phyloP scores from a whole-genome alignment of 2,888 invertebrate genomes.

The Sinopyrophorus schimmeli region DNA sequence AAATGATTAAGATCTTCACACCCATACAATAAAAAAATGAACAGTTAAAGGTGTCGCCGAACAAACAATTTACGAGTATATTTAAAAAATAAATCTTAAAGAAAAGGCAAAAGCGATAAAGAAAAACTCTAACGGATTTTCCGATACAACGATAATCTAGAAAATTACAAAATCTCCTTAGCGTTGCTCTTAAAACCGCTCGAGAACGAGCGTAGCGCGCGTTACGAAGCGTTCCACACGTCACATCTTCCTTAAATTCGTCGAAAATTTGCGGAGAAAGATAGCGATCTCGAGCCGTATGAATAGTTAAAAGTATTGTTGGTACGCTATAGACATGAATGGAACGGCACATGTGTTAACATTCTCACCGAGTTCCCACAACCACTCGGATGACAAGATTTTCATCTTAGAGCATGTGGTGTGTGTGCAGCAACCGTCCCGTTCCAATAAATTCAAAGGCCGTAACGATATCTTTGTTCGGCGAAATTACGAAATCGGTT shows the following conservation, averaged over 20 bases:
- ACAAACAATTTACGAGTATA: no score
- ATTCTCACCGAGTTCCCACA: conserved; percentile 53
- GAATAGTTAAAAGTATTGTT: conserved; percentile 27
- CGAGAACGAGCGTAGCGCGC: conserved; percentile 19
- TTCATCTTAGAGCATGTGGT: conserved; percentile 52
- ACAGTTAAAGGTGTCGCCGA: no score
- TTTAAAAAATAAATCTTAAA: conserved; percentile 2
- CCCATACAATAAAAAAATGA: no score
- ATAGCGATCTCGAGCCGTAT: conserved; percentile 19
- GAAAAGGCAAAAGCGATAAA: conserved; percentile 5
- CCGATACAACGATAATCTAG: conserved; percentile 27
- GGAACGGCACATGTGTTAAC: conserved; percentile 50
- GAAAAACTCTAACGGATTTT: conserved; percentile 20
- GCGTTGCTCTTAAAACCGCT: conserved; percentile 27
- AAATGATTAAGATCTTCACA: no score
- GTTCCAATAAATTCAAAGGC: conserved; percentile 23
- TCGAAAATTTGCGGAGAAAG: conserved; percentile 21
- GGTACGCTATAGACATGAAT: conserved; percentile 39
- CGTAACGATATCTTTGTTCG: conserved; percentile 27
- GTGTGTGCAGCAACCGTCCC: conserved; percentile 32
- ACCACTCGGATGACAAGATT: conserved; percentile 54
- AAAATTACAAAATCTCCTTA: conserved; percentile 34
- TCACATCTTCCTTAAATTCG: conserved; percentile 15
- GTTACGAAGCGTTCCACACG: conserved; percentile 21
- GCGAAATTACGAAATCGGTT: conserved; percentile 31